Conservation (phyloP, 2,888 invertebrate genomes). For the Amphipyra tragopoginis region DNA sequence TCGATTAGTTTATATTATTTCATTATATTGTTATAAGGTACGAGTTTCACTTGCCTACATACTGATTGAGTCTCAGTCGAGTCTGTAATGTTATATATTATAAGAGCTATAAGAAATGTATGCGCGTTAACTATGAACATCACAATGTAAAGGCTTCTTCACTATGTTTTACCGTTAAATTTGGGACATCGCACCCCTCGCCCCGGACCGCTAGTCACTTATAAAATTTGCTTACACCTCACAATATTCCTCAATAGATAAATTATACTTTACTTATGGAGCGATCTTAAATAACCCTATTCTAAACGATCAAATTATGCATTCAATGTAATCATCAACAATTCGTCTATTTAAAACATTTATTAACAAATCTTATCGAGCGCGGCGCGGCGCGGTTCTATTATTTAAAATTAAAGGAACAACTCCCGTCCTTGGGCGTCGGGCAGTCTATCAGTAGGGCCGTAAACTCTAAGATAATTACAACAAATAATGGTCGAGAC, state of each 20-base stretch:
- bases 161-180: constrained; percentile 83
- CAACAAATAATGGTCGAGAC: constrained; percentile 70
- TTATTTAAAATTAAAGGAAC: constrained; percentile 80
- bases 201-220: constrained; percentile 81
- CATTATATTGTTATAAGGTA: constrained; percentile 75
- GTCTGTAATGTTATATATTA: constrained; percentile 73
- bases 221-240: constrained; percentile 84
- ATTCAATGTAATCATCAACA: constrained; percentile 84
- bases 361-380: constrained; percentile 80
- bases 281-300: constrained; percentile 90
- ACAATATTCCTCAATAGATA: constrained; percentile 85
- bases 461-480: constrained; percentile 82
- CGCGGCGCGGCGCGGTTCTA: constrained; percentile 68
- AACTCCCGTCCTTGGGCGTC: constrained; percentile 57
- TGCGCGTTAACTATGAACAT: constrained; percentile 86
- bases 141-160: constrained; percentile 83
- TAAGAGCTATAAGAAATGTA: constrained; percentile 85
- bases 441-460: constrained; percentile 77
- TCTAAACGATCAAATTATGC: constrained; percentile 89
- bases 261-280: constrained; percentile 89
- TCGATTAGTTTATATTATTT: constrained; percentile 76
- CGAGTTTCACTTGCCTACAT: constrained; percentile 80
- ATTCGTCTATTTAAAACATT: constrained; percentile 86
- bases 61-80: constrained; percentile 82
- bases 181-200: constrained; percentile 85